A percentile compares a stretch with the other conserved stretches of the same genome.
Conservation (phyloP, 2,888 invertebrate species). For the Dasypogon diadema region DNA sequence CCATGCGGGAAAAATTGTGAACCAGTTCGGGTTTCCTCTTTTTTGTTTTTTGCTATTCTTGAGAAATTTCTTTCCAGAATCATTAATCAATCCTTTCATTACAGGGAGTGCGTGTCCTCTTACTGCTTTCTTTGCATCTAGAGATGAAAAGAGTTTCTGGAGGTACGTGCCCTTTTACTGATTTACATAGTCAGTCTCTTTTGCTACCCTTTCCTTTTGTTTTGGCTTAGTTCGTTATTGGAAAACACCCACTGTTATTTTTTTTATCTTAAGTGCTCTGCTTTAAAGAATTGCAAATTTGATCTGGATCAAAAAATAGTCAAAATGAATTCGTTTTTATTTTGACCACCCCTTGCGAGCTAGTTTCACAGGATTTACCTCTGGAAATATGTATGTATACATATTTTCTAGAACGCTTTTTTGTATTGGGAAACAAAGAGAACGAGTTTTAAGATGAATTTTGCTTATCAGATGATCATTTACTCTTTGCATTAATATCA, state of each 20-base stretch:
- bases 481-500: background rate
- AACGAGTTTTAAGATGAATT: too few relatives aligned
- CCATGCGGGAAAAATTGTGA: constrained; percentile 20
- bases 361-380: too few relatives aligned
- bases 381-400: too few relatives aligned
- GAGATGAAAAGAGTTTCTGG: constrained; percentile 7
- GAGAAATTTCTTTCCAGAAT: constrained; percentile 20
- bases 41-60: constrained; percentile 21
- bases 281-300: constrained; percentile 15
- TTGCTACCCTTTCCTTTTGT: constrained; percentile 2
- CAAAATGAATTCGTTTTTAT: too few relatives aligned
- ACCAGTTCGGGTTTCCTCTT: constrained; percentile 26
- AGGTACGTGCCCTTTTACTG: constrained; percentile 33
- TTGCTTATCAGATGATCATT: background rate
- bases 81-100: constrained; percentile 51
- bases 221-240: background rate
- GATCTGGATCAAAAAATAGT: too few relatives aligned
- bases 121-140: constrained; percentile 23
- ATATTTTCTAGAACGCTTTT: too few relatives aligned
- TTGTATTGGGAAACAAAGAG: too few relatives aligned
- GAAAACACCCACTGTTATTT: constrained; percentile 14
- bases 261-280: constrained; percentile 1
- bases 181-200: constrained; percentile 26
- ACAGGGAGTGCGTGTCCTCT: constrained; percentile 37
- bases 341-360: too few relatives aligned